Conservation (phyloP, 1,140 invertebrate species). For the Oryzaephilus surinamensis region DNA sequence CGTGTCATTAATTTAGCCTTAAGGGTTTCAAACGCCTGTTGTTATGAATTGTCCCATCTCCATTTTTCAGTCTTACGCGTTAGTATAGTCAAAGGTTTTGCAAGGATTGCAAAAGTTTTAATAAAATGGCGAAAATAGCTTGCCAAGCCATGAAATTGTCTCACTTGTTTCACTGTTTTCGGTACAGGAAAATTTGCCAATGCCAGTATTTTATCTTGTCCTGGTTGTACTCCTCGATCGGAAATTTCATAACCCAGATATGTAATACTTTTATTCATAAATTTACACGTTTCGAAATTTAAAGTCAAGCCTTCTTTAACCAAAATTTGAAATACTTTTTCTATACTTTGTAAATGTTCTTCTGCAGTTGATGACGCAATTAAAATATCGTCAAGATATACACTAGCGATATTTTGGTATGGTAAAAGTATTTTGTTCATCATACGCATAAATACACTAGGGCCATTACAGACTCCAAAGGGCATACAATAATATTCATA, state of each 20-base stretch:
- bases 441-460: conserved; percentile 15
- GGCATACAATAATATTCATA: conserved; percentile 23
- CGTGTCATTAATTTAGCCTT: too few relatives aligned
- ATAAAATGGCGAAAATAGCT: conserved; percentile 33
- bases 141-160: conserved; percentile 31
- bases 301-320: conserved; percentile 22
- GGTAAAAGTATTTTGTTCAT: conserved; percentile 32
- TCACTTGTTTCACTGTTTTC: conserved; percentile 24
- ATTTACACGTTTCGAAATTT: conserved; percentile 28
- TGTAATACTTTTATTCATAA: conserved; percentile 22
- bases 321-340: conserved; percentile 15
- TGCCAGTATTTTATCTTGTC: conserved; percentile 24
- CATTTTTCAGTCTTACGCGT: conserved; percentile 22
- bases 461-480: conserved; percentile 21
- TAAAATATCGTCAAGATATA: conserved; percentile 23
- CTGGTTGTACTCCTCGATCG: conserved; percentile 23
- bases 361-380: conserved; percentile 16
- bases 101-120: conserved; percentile 23
- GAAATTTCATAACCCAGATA: conserved; percentile 28
- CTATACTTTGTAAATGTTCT: conserved; percentile 15
- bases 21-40: conserved; percentile 16
- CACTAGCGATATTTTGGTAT: conserved; percentile 7
- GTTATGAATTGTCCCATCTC: conserved; percentile 15
- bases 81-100: conserved; percentile 22
- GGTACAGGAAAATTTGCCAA: conserved; percentile 25